Percentiles rank a stretch among this genome's conserved stretches.
These are phyloP conservation scores for Trichomalopsis sarcophagae DNA, from an alignment of 1,140 invertebrate genomes.

Conservation along the genomic window DNA sequence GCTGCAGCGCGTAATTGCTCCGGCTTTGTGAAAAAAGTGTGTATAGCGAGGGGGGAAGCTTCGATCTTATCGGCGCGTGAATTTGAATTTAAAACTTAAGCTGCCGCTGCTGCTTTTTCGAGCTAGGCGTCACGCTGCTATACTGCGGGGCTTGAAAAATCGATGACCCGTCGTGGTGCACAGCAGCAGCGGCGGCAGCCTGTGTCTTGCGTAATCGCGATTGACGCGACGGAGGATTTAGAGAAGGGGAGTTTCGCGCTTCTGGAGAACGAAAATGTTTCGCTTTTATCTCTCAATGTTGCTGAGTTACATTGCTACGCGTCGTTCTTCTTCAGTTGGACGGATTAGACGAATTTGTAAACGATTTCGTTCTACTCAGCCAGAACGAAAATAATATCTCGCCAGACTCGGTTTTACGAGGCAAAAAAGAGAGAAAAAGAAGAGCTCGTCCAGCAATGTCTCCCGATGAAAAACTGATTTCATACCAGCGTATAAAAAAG, in stretches of 20 bases:
- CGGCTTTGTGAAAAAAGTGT: neutral
- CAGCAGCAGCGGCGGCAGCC: neutral
- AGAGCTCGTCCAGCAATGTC: neutral
- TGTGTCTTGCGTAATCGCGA: neutral
- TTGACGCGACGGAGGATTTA: neutral
- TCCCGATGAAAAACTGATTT: conserved; percentile 3
- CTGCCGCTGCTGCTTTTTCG: neutral
- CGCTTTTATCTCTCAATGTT: neutral
- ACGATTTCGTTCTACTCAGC: neutral
- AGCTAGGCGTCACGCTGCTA: too few species aligned
- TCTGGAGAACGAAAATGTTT: neutral
- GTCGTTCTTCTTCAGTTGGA: too few species aligned
- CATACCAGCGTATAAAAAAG: neutral
- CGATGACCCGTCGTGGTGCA: neutral
- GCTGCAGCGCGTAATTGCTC: neutral
- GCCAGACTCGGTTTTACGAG: neutral
- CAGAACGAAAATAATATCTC: neutral
- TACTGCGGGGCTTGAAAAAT: neutral
- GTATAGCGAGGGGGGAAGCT: neutral
- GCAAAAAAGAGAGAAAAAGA: neutral
- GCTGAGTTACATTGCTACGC: neutral
- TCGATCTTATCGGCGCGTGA: conserved; percentile 11
- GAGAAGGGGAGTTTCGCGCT: neutral
- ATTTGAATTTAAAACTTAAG: conserved; percentile 7
- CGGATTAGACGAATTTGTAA: neutral